phyloP scores from a whole-genome alignment of 2,888 invertebrate genomes.

The Ophion ellenae region DNA sequence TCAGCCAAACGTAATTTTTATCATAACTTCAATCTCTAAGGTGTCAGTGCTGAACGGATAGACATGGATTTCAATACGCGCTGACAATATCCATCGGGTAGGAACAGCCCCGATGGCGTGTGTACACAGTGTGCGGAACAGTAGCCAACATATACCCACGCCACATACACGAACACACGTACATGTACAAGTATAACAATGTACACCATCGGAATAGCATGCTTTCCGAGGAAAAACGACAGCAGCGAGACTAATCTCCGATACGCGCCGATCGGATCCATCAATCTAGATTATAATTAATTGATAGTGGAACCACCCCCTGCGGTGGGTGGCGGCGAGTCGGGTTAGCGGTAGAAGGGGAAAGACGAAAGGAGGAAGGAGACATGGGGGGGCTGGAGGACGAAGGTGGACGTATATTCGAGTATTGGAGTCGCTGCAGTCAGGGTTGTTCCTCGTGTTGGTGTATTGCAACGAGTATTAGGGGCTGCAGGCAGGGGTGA shows the following conservation, averaged over 20 bases:
- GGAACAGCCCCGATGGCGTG: constrained; percentile 1
- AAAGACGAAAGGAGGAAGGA: constrained; percentile 56
- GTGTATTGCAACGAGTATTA: constrained; percentile 83
- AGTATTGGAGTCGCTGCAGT: constrained; percentile 60
- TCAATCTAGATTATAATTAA: constrained; percentile 84
- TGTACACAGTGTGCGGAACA: constrained; percentile 3
- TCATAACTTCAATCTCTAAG: neutral
- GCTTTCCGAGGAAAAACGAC: constrained; percentile 80
- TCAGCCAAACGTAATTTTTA: neutral
- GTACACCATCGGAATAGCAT: constrained; percentile 40
- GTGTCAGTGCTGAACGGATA: neutral
- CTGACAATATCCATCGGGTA: constrained; percentile 2
- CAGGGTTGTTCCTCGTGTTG: constrained; percentile 65
- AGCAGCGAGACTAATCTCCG: constrained; percentile 82
- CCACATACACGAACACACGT: neutral
- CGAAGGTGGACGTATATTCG: constrained; percentile 30
- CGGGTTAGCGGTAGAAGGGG: constrained; percentile 65
- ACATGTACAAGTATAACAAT: neutral
- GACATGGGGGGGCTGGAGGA: constrained; percentile 61
- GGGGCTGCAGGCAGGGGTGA: constrained; percentile 79
- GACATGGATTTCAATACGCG: constrained; percentile 7
- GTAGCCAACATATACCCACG: neutral
- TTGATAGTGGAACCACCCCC: constrained; percentile 82
- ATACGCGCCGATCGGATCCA: constrained; percentile 82
- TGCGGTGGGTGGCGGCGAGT: constrained; percentile 76